phyloP scores from a whole-genome alignment of 2,797 vertebrate species.

The Moxostoma hubbsi region DNA sequence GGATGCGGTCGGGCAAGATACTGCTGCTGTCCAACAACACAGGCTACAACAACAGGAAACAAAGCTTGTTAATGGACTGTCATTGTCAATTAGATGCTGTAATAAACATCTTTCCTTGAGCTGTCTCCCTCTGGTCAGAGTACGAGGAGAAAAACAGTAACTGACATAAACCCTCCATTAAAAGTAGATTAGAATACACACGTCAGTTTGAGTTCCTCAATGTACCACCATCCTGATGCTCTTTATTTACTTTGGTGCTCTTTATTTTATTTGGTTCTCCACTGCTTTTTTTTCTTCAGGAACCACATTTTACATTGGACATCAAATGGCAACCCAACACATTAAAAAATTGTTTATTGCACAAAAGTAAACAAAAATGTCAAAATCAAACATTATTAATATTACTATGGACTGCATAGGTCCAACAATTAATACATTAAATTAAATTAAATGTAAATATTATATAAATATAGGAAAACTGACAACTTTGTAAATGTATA shows the following conservation, averaged over 20 bases:
- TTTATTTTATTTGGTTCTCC: too few species aligned
- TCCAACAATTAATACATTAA: neutral
- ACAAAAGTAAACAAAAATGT: too few species aligned
- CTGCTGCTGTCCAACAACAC: slow-evolving; percentile 97
- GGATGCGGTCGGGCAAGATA: slow-evolving; percentile 95
- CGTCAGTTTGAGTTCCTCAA: slow-evolving; percentile 1
- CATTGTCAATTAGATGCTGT: slow-evolving; percentile 22
- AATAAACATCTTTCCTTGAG: slow-evolving; percentile 29
- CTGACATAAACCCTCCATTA: slow-evolving; percentile 40
- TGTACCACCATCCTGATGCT: neutral
- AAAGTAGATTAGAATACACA: slow-evolving; percentile 36
- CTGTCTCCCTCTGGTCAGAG: neutral
- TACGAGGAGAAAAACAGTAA: slow-evolving; percentile 19
- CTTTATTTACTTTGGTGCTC: neutral
- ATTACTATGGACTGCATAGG: too few species aligned
- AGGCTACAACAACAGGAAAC: slow-evolving; percentile 76
- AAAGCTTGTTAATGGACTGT: slow-evolving; percentile 13
- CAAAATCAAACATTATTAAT: too few species aligned
- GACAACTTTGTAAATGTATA: too few species aligned
- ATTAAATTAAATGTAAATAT: too few species aligned
- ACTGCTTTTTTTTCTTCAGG: too few species aligned
- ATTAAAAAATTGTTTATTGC: too few species aligned
- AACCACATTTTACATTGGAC: too few species aligned
- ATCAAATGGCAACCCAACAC: too few species aligned
- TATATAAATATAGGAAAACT: too few species aligned